Evolutionary conservation across 2,888 invertebrate species (phyloP).

Genomic region (Xestia ashworthii): DNA sequence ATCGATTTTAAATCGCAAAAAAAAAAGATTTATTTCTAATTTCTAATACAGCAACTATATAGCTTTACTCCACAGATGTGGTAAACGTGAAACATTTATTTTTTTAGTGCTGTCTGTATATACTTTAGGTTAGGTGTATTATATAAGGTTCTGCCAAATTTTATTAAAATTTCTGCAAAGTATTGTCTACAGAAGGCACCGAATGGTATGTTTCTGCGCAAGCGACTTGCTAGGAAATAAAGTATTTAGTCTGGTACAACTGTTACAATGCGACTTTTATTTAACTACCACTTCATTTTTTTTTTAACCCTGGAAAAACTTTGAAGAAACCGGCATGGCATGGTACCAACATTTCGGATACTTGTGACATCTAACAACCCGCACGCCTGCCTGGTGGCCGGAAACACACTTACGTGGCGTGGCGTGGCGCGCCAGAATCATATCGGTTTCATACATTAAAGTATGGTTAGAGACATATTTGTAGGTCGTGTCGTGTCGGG

Average conservation of each 20-base stretch:
- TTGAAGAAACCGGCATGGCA: background rate
- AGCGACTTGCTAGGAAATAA: constrained; percentile 25
- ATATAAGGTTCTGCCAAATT: background rate
- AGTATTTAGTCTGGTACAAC: constrained; percentile 48
- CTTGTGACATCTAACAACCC: background rate
- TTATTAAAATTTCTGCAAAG: background rate
- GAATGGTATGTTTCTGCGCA: constrained; percentile 36
- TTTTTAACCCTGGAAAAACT: background rate
- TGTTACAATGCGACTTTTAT: constrained; percentile 42
- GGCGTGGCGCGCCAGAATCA: too few relatives aligned
- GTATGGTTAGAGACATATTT: too few relatives aligned
- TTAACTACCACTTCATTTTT: background rate
- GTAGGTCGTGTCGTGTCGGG: too few relatives aligned
- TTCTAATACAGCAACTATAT: too few relatives aligned
- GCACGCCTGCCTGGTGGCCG: background rate
- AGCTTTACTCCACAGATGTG: background rate
- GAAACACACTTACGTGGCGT: too few relatives aligned
- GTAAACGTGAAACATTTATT: too few relatives aligned
- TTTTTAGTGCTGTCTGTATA: too few relatives aligned
- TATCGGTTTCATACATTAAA: too few relatives aligned
- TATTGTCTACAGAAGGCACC: background rate
- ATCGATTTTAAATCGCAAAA: too few relatives aligned
- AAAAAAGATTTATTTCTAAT: too few relatives aligned
- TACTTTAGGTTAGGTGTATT: background rate
- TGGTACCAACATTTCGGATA: background rate